These are phyloP conservation scores for Apaloderma vittatum DNA, from an alignment of 2,113 vertebrate genomes.

Conservation along the genomic window DNA sequence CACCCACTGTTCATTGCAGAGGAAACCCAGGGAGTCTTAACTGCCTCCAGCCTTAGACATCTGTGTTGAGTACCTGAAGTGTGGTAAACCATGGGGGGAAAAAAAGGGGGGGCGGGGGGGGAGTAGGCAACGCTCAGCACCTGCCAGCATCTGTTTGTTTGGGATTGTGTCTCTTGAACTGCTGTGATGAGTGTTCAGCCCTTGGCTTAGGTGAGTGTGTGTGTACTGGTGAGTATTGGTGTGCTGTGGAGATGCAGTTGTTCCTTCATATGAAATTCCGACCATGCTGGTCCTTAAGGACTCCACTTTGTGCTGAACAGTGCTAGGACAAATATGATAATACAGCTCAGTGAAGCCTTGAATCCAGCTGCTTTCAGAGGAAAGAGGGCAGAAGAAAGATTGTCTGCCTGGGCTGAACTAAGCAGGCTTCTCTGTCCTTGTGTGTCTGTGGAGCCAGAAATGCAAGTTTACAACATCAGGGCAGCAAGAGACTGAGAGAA, in stretches of 20 bases:
- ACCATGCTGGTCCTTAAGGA: neutral
- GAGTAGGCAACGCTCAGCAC: neutral
- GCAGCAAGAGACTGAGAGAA: neutral
- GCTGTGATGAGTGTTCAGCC: neutral
- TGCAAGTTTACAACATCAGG: neutral
- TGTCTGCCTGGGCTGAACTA: neutral
- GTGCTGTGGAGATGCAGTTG: neutral
- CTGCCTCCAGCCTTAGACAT: neutral
- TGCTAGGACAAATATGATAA: neutral
- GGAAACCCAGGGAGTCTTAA: neutral
- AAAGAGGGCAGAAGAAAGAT: neutral
- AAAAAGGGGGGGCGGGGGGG: too few species aligned
- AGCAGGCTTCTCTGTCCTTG: slow-evolving; percentile 3
- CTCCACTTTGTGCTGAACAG: neutral
- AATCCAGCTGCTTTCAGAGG: neutral
- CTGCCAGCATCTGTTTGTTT: neutral
- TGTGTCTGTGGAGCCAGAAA: neutral
- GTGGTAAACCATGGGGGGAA: neutral
- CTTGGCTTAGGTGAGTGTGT: neutral
- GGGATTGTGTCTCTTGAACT: neutral
- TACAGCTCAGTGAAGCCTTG: neutral
- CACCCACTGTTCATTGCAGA: neutral
- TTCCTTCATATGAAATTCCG: neutral
- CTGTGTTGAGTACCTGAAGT: neutral
- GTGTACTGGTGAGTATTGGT: neutral